Percentiles rank a stretch among this genome's conserved stretches.
Evolutionary conservation across 2,888 invertebrate species (phyloP).

Genomic region (Drosophila maculinotata): DNA sequence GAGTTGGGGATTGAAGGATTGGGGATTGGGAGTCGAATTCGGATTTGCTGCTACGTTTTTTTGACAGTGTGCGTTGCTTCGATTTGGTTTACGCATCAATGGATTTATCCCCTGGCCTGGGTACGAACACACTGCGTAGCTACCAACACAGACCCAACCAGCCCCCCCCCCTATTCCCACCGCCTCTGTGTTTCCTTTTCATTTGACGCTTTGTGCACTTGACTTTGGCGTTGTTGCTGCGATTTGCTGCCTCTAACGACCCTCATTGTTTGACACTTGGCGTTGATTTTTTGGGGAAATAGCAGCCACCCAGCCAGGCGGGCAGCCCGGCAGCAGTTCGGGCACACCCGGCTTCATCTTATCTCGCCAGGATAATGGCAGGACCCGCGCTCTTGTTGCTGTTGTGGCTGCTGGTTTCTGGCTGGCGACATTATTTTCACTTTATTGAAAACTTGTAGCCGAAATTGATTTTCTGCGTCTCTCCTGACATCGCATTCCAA

Average conservation of each 20-base stretch:
- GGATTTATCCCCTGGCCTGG: slow-evolving; percentile 58
- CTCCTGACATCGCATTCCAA: slow-evolving; percentile 69
- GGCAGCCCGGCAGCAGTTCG: too few relatives aligned
- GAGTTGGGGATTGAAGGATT: slow-evolving; percentile 7
- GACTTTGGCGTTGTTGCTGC: slow-evolving; percentile 64
- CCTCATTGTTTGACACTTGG: slow-evolving; percentile 78
- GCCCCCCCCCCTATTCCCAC: neutral
- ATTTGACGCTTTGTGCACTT: slow-evolving; percentile 79
- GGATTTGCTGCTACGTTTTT: slow-evolving; percentile 56
- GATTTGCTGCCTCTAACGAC: slow-evolving; percentile 77
- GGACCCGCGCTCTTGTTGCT: slow-evolving; percentile 32
- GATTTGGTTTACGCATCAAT: slow-evolving; percentile 75
- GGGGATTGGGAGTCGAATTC: slow-evolving; percentile 28
- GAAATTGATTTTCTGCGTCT: slow-evolving; percentile 76
- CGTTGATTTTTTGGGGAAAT: slow-evolving; percentile 65
- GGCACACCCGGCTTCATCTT: slow-evolving; percentile 29
- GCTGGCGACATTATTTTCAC: slow-evolving; percentile 77
- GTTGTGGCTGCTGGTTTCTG: slow-evolving; percentile 45
- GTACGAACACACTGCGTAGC: neutral
- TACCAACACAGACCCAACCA: neutral
- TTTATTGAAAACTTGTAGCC: slow-evolving; percentile 80
- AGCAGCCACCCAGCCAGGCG: slow-evolving; percentile 23
- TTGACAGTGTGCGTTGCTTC: slow-evolving; percentile 71
- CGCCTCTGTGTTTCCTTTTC: slow-evolving; percentile 65
- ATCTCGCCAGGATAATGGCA: slow-evolving; percentile 66